Percentiles rank a stretch among this genome's conserved stretches.
phyloP scores from a whole-genome alignment of 2,888 invertebrate genomes.

The Lordiphosa fenestrarum region DNA sequence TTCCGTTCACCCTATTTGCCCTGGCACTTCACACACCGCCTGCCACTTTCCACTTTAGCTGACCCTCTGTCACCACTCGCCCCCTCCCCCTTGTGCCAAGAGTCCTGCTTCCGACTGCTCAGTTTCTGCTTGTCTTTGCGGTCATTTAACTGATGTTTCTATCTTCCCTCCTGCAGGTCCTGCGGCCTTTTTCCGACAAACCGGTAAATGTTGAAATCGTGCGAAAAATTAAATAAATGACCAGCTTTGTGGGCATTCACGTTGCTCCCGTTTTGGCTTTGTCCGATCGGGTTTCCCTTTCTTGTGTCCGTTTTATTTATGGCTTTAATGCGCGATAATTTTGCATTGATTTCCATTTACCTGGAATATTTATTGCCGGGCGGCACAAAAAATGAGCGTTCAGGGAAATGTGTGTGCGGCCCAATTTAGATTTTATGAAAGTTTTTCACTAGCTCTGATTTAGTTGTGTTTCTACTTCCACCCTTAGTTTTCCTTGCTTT shows the following conservation, averaged over 20 bases:
- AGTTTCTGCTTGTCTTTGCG: conserved; percentile 40
- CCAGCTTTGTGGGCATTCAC: conserved; percentile 36
- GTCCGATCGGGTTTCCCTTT: conserved; percentile 17
- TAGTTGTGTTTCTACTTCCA: too few species aligned
- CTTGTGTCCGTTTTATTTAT: conserved; percentile 32
- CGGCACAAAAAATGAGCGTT: neutral
- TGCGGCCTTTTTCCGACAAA: conserved; percentile 19
- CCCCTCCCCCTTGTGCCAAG: neutral
- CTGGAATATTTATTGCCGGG: conserved; percentile 29
- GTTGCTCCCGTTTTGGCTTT: conserved; percentile 16
- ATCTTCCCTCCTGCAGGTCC: conserved; percentile 33
- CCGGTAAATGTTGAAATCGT: conserved; percentile 65
- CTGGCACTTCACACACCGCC: conserved; percentile 52
- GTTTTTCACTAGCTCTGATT: too few species aligned
- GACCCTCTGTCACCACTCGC: neutral
- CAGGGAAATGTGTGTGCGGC: too few species aligned
- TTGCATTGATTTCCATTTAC: conserved; percentile 58
- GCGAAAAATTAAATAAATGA: conserved; percentile 73
- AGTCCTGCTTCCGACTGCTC: conserved; percentile 3
- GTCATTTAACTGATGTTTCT: conserved; percentile 70
- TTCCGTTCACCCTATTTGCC: conserved; percentile 48
- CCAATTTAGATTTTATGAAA: too few species aligned
- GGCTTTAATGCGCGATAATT: conserved; percentile 57
- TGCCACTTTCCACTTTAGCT: conserved; percentile 33
- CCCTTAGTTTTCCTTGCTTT: too few species aligned